These are phyloP conservation scores for Frankliniella fusca DNA, from an alignment of 2,888 invertebrate genomes.

Conservation along the genomic window DNA sequence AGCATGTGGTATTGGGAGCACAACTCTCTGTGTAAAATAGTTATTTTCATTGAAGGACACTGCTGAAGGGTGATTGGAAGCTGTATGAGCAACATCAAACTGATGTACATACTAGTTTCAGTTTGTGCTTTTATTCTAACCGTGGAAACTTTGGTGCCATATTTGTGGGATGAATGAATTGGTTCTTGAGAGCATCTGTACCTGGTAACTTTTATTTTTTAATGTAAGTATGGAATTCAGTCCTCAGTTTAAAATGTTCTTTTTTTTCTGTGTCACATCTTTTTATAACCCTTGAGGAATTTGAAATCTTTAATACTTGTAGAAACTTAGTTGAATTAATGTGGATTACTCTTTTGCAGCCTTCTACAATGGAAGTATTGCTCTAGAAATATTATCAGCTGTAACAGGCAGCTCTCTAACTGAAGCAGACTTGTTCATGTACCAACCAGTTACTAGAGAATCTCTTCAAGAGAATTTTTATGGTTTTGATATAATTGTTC, in stretches of 20 bases:
- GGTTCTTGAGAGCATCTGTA: neutral
- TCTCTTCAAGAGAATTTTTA: slow-evolving; percentile 34
- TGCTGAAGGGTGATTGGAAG: no score
- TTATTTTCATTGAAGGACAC: no score
- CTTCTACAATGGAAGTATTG: slow-evolving; percentile 47
- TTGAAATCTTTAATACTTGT: neutral
- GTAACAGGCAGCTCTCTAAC: slow-evolving; percentile 43
- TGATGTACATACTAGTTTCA: neutral
- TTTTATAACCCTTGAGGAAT: neutral
- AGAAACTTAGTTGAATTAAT: neutral
- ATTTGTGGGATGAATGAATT: slow-evolving; percentile 10
- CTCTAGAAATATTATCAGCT: slow-evolving; percentile 48
- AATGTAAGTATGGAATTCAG: neutral
- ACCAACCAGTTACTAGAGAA: slow-evolving; percentile 27
- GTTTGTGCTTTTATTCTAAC: slow-evolving; percentile 29
- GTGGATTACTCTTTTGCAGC: slow-evolving; percentile 37
- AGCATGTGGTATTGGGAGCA: slow-evolving; percentile 14
- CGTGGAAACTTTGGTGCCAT: slow-evolving; percentile 26
- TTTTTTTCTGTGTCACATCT: neutral
- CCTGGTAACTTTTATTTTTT: neutral
- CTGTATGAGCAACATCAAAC: no score
- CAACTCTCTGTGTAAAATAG: neutral
- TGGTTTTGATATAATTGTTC: slow-evolving; percentile 40
- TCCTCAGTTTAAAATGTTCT: neutral
- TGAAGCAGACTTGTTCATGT: slow-evolving; percentile 38